A percentile compares a stretch with the other conserved stretches of the same genome.
These are phyloP conservation scores for Noctuana brunneofusca DNA, from an alignment of 2,888 invertebrate genomes.

Conservation along the genomic window DNA sequence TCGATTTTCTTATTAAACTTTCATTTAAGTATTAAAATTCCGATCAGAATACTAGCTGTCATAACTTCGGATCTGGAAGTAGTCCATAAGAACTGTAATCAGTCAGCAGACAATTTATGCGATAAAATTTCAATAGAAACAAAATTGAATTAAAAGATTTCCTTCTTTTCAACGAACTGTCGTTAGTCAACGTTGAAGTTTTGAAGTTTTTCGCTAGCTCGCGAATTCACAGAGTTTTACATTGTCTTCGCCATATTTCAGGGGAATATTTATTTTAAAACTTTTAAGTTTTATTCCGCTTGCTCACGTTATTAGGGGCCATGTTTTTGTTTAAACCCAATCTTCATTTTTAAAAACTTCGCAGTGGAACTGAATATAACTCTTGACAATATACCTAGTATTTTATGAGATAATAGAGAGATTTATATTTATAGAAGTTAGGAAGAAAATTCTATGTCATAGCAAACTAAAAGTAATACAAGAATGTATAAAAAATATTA, in stretches of 20 bases:
- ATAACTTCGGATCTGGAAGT: constrained; percentile 28
- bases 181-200: constrained; percentile 55
- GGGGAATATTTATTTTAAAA: constrained; percentile 52
- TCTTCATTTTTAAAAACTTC: background rate
- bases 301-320: constrained; percentile 22
- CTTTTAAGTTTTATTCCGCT: constrained; percentile 44
- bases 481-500: too few relatives aligned
- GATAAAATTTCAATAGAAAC: constrained; percentile 37
- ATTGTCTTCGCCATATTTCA: constrained; percentile 58
- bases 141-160: constrained; percentile 55
- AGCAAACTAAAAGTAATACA: too few relatives aligned
- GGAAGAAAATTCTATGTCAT: too few relatives aligned
- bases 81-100: constrained; percentile 33
- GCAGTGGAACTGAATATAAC: background rate
- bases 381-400: too few relatives aligned
- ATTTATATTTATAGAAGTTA: too few relatives aligned
- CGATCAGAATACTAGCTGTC: constrained; percentile 11
- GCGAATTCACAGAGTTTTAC: constrained; percentile 52
- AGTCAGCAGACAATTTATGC: constrained; percentile 35
- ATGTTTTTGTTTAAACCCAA: background rate
- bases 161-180: constrained; percentile 52
- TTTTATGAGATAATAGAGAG: too few relatives aligned
- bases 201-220: constrained; percentile 52
- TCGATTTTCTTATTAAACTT: background rate
- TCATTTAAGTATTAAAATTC: constrained; percentile 9